Evolutionary conservation across 2,113 vertebrate genomes (phyloP).

Genomic region (Lagopus muta): DNA sequence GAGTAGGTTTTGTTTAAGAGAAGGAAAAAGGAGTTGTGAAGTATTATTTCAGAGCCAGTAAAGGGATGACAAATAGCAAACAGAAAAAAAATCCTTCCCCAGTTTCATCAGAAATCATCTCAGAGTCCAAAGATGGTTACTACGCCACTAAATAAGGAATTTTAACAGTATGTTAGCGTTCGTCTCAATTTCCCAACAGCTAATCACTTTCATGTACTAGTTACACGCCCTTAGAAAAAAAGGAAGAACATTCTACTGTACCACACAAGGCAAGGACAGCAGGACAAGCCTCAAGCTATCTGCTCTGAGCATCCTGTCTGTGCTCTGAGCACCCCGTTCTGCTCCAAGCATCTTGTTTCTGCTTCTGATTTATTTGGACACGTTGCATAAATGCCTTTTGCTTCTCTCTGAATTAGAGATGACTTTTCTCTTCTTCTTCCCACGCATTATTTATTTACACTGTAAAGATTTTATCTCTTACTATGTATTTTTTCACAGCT

Average conservation of each 20-base stretch:
- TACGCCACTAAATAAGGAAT: not conserved
- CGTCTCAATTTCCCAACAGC: not conserved
- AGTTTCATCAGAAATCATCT: not conserved
- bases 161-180: fast-evolving
- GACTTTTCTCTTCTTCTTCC: not conserved
- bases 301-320: not conserved
- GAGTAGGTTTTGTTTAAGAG: not conserved
- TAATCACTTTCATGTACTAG: not conserved
- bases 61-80: not conserved
- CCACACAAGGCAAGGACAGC: no score
- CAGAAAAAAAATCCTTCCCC: not conserved
- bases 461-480: not conserved
- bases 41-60: not conserved
- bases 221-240: not conserved
- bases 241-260: not conserved
- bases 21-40: not conserved
- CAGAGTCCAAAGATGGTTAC: not conserved
- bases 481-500: not conserved
- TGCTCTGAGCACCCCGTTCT: not conserved
- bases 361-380: not conserved
- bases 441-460: not conserved
- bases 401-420: not conserved
- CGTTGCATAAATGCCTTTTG: not conserved
- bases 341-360: not conserved
- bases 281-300: not conserved